A percentile compares a stretch with the other conserved stretches of the same genome.
Conservation (phyloP, 2,888 invertebrate genomes). For the Folsomia manolachei region DNA sequence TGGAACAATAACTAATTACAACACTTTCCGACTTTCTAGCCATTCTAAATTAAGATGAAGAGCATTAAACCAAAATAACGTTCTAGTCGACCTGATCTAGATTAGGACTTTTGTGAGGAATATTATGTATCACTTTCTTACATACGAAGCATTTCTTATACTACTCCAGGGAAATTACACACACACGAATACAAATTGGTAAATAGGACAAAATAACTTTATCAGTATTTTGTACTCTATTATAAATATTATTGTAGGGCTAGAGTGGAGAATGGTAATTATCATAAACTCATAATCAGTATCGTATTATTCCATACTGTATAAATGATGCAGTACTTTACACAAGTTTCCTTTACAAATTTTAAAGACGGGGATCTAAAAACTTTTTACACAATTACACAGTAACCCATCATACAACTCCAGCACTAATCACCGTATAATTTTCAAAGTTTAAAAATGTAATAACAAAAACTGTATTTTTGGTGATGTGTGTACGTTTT, state of each 20-base stretch:
- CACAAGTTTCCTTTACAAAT: too few relatives aligned
- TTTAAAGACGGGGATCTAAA: too few relatives aligned
- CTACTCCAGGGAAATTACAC: not conserved
- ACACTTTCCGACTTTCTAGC: not conserved
- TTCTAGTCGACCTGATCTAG: not conserved
- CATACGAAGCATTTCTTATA: not conserved
- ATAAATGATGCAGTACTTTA: too few relatives aligned
- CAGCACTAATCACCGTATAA: not conserved
- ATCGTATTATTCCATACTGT: too few relatives aligned
- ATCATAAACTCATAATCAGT: not conserved
- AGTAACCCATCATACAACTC: too few relatives aligned
- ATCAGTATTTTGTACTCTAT: not conserved
- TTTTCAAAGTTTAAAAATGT: not conserved
- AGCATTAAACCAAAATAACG: not conserved
- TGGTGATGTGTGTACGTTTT: not conserved
- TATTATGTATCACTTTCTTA: not conserved
- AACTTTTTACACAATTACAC: too few relatives aligned
- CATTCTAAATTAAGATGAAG: not conserved
- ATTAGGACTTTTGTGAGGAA: not conserved
- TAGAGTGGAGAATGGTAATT: too few relatives aligned
- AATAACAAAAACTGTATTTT: not conserved
- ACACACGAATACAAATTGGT: too few relatives aligned
- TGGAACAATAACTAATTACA: constrained; percentile 59
- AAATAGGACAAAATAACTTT: not conserved
- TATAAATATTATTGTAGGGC: not conserved